phyloP scores from a whole-genome alignment of 2,113 vertebrate species.

The Gambusia holbrooki region DNA sequence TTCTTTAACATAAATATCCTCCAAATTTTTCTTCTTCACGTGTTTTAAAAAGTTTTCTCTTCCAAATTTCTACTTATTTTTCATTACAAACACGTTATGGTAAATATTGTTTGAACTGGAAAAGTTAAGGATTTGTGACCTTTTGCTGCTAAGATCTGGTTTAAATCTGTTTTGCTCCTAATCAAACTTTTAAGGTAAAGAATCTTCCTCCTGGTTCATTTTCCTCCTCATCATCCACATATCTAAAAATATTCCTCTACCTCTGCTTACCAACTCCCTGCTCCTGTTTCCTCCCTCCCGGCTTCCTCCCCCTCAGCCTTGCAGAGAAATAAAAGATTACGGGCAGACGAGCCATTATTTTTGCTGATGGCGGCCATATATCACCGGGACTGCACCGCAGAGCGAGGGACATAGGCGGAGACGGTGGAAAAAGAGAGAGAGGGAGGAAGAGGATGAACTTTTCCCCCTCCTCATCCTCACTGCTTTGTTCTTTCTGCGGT shows the following conservation, averaged over 20 bases:
- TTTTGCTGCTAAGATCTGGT: too few relatives aligned
- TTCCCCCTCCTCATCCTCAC: background rate
- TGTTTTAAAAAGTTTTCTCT: too few relatives aligned
- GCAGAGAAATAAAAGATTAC: slow-evolving; percentile 74
- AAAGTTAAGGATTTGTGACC: too few relatives aligned
- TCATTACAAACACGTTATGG: too few relatives aligned
- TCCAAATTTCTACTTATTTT: too few relatives aligned
- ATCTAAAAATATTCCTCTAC: background rate
- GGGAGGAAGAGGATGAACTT: slow-evolving; percentile 34
- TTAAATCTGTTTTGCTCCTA: background rate
- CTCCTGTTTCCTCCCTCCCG: background rate
- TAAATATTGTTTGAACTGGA: too few relatives aligned
- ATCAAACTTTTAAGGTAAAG: background rate
- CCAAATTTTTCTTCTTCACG: too few relatives aligned
- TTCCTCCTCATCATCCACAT: slow-evolving; percentile 1
- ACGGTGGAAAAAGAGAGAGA: background rate
- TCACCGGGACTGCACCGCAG: slow-evolving; percentile 55
- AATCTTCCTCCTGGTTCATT: background rate
- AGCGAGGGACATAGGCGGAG: slow-evolving; percentile 2
- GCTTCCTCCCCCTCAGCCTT: slow-evolving; percentile 29
- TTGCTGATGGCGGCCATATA: slow-evolving; percentile 73
- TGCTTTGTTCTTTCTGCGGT: background rate
- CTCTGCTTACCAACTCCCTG: background rate
- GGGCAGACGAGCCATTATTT: slow-evolving; percentile 72
- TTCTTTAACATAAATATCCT: too few relatives aligned